Percentiles rank a stretch among this genome's conserved stretches.
These are phyloP conservation scores for Sebastolobus altivelis DNA, from an alignment of 2,797 vertebrate species.

Conservation along the genomic window DNA sequence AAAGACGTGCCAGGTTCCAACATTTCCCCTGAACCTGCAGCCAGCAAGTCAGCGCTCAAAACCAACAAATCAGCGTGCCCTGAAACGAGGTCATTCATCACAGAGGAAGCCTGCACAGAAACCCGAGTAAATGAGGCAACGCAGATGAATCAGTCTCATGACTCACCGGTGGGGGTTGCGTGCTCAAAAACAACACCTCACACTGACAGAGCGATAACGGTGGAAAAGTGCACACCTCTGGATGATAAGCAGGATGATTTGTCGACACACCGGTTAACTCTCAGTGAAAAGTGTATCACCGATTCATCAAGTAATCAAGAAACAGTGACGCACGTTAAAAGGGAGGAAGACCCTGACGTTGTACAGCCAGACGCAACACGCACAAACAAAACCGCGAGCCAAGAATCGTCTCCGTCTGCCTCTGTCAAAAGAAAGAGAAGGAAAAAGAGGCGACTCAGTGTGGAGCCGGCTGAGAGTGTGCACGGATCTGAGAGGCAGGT, in stretches of 20 bases:
- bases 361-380: constrained; percentile 20
- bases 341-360: constrained; percentile 28
- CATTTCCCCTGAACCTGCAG: constrained; percentile 40
- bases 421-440: constrained; percentile 79
- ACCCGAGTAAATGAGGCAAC: constrained; percentile 41
- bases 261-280: constrained; percentile 1
- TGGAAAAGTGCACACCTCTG: constrained; percentile 25
- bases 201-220: constrained; percentile 10
- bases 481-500: constrained; percentile 51
- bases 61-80: constrained; percentile 43
- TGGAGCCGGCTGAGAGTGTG: constrained; percentile 59
- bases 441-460: constrained; percentile 79
- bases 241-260: constrained; percentile 18
- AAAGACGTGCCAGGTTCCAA: constrained; percentile 36
- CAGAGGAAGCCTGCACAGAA: constrained; percentile 53
- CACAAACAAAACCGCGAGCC: constrained; percentile 31
- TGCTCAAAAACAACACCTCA: constrained; percentile 36
- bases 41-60: constrained; percentile 38
- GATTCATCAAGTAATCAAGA: constrained; percentile 13
- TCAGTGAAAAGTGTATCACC: constrained; percentile 26
- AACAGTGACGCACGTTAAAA: constrained; percentile 10
- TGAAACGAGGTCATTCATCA: constrained; percentile 59
- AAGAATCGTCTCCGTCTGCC: constrained; percentile 54
- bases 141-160: constrained; percentile 31
- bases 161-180: constrained; percentile 4